Evolutionary conservation across 2,113 vertebrate genomes (phyloP).

Genomic region (Lepisosteus osseus): DNA sequence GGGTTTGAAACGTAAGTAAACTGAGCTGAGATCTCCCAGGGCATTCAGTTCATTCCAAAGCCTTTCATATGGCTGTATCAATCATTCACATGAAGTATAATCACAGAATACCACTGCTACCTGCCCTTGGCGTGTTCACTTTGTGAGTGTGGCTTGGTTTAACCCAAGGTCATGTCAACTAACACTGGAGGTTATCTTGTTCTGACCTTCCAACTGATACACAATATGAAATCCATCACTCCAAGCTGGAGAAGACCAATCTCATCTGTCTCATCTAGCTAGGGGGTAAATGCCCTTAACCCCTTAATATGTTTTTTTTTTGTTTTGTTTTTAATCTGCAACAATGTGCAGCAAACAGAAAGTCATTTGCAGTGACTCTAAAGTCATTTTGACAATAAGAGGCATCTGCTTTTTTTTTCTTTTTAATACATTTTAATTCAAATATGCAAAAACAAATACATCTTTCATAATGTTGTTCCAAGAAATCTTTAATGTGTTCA

Average conservation of each 20-base stretch:
- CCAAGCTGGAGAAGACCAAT: constrained; percentile 54
- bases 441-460: too few relatives aligned
- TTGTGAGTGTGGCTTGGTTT: not conserved
- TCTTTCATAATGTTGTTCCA: too few relatives aligned
- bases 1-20: constrained; percentile 8
- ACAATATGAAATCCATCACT: constrained; percentile 41
- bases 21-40: constrained; percentile 11
- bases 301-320: constrained; percentile 62
- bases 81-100: constrained; percentile 8
- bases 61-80: not conserved
- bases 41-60: not conserved
- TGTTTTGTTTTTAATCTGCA: constrained; percentile 44
- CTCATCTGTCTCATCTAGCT: constrained; percentile 57
- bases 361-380: constrained; percentile 39
- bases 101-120: constrained; percentile 1
- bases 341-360: constrained; percentile 43
- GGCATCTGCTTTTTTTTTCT: too few relatives aligned
- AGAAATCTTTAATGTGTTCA: too few relatives aligned
- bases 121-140: not conserved
- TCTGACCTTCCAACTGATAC: constrained; percentile 11
- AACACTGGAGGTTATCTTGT: constrained; percentile 3
- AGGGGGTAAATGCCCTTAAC: constrained; percentile 64
- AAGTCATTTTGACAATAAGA: too few relatives aligned
- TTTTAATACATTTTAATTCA: too few relatives aligned
- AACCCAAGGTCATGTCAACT: constrained; percentile 25